These are phyloP conservation scores for Danio aesculapii DNA, from an alignment of 2,797 vertebrate genomes.

Conservation along the genomic window DNA sequence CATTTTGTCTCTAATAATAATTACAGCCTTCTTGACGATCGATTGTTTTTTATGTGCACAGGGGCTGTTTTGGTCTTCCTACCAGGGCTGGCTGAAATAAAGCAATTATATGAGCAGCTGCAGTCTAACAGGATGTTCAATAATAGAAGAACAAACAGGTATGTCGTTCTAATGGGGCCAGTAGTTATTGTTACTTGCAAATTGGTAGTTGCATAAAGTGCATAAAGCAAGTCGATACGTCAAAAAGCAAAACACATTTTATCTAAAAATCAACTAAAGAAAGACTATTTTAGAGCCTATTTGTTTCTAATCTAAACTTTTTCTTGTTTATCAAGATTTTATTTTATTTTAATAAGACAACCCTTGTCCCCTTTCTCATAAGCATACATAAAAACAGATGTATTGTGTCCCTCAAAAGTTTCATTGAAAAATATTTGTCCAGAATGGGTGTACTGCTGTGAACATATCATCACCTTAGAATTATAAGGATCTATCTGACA, in stretches of 20 bases:
- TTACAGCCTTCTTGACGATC: neutral
- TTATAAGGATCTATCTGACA: too few species aligned
- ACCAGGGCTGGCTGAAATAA: conserved; percentile 97
- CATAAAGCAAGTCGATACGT: neutral
- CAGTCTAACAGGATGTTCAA: conserved; percentile 94
- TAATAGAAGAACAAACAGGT: conserved; percentile 87
- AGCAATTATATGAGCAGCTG: conserved; percentile 95
- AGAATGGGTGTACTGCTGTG: too few species aligned
- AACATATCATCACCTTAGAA: too few species aligned
- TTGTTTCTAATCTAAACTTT: too few species aligned
- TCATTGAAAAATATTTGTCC: too few species aligned
- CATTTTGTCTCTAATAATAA: neutral
- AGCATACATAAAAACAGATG: too few species aligned
- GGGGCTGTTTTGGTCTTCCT: conserved; percentile 96
- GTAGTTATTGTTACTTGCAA: neutral
- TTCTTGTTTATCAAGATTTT: too few species aligned
- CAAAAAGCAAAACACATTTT: neutral
- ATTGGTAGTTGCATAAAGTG: neutral
- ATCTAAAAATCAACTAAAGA: neutral
- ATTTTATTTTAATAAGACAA: too few species aligned
- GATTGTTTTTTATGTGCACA: conserved; percentile 63
- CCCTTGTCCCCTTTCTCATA: too few species aligned
- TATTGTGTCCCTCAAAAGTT: too few species aligned
- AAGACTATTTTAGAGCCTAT: neutral
- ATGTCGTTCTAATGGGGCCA: conserved; percentile 37